Base-by-base conservation (phyloP, 2,113 vertebrate species). In the Heteronetta atricapilla region DNA sequence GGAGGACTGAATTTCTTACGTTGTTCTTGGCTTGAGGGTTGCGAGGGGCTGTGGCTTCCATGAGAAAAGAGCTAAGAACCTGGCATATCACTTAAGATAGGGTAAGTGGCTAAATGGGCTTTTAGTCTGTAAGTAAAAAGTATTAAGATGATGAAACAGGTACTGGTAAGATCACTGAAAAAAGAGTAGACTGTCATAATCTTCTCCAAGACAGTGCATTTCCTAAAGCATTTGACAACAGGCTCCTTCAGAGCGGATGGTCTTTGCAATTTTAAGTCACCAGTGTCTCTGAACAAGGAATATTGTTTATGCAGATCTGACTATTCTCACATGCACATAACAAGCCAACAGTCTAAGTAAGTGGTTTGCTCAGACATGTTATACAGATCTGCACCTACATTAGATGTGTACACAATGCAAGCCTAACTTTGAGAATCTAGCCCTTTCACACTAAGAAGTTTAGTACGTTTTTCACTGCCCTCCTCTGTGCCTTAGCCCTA, bases 301-400 rank as follows among this genome's bases (percentile, higher is more conserved):
- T 52, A 20, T 73, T 60, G 38, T 0, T 6, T 26, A 40, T 22
- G 53, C 18, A 3, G 53, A 60, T 13, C 34, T 3, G 1, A 44
- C 60, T 56, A 0, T 33, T 40, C 89, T n/a, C 25, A 6, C 0
- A 2, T 3, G 42, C 60, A 6, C 1, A 0, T 12, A 36, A 60
- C n/a, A 76, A 59, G 59, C 50, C 83, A 62, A 4, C 52, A 62
- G 60, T 25, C 42, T 34, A 13, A 70, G 50, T 4, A 58, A 74
- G 68, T 22, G 53, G 6, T 86, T 70, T 94, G 88, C 86, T 92
- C 83, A 64, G 60, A 25, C 60, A 60, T 1, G 60, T 60, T 75
- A 67, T 75, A 67, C 64, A 58, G 55, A 74, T 25, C 73, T 23
- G 48, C 85, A 46, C 25, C 0, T 7, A 23, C 34, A 86, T 66